phyloP scores from a whole-genome alignment of 1,140 invertebrate genomes.

The Lasaia peninsularis region DNA sequence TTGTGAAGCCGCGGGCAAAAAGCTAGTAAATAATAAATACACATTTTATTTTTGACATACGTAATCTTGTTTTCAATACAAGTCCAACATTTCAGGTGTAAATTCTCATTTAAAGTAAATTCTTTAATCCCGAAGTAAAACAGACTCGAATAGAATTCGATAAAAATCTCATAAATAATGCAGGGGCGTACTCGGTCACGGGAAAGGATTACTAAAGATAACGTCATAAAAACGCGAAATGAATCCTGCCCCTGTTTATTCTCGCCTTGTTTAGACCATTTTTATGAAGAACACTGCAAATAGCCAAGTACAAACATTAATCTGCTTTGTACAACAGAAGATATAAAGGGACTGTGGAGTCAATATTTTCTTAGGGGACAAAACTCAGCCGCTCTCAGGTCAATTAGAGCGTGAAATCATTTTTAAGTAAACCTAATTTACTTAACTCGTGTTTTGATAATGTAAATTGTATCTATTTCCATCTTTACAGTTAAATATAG shows the following conservation, averaged over 20 bases:
- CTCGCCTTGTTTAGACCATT: conserved; percentile 57
- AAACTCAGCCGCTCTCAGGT: conserved; percentile 46
- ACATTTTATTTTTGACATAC: background rate
- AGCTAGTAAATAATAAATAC: too few species aligned
- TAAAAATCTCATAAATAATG: conserved; percentile 38
- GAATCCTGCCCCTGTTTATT: conserved; percentile 53
- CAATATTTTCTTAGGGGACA: conserved; percentile 74
- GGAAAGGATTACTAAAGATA: conserved; percentile 61
- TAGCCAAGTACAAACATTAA: conserved; percentile 71
- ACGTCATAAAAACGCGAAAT: conserved; percentile 46
- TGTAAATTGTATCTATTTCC: conserved; percentile 28
- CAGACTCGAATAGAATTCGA: conserved; percentile 24
- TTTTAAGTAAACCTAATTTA: conserved; percentile 72
- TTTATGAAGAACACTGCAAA: conserved; percentile 73
- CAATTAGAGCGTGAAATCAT: conserved; percentile 72
- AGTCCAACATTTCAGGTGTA: background rate
- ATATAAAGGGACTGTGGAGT: conserved; percentile 64
- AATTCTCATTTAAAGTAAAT: conserved; percentile 15
- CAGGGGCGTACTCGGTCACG: conserved; percentile 23
- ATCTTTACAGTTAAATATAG: too few species aligned
- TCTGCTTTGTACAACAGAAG: conserved; percentile 73
- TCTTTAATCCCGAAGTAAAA: conserved; percentile 15
- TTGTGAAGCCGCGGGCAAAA: too few species aligned
- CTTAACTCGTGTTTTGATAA: conserved; percentile 40
- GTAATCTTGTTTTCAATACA: background rate